These are phyloP conservation scores for Gallinago paraguaiae DNA, from an alignment of 2,113 vertebrate species.

Conservation along the genomic window DNA sequence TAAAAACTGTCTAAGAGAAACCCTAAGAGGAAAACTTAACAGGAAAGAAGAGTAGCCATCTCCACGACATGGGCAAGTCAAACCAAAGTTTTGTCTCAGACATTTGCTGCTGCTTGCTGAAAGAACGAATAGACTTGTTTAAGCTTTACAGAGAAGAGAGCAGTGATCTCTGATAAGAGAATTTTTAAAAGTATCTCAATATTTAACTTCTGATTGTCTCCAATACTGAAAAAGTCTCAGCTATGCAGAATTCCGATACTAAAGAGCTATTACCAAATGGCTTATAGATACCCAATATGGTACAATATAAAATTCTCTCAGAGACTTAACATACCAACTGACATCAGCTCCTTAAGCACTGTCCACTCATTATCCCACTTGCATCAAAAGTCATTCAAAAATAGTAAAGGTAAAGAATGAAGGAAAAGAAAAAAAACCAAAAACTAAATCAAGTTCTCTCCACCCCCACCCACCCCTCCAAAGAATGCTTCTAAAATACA, in stretches of 20 bases:
- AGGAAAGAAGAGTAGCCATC: background rate
- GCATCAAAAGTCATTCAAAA: background rate
- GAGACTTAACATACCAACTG: background rate
- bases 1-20: background rate
- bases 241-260: background rate
- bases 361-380: background rate
- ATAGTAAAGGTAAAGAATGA: background rate
- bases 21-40: background rate
- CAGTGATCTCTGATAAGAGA: background rate
- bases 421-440: background rate
- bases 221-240: background rate
- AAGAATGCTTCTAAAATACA: background rate
- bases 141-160: background rate
- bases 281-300: background rate
- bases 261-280: background rate
- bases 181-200: background rate
- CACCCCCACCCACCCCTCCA: accelerated
- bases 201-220: background rate
- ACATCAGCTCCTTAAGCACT: background rate
- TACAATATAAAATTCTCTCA: background rate
- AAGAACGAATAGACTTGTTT: background rate
- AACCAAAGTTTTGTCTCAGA: background rate
- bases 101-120: background rate
- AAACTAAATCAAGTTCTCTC: background rate
- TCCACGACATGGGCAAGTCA: background rate